Conservation (phyloP, 1,140 invertebrate genomes). For the Batillaria attramentaria region DNA sequence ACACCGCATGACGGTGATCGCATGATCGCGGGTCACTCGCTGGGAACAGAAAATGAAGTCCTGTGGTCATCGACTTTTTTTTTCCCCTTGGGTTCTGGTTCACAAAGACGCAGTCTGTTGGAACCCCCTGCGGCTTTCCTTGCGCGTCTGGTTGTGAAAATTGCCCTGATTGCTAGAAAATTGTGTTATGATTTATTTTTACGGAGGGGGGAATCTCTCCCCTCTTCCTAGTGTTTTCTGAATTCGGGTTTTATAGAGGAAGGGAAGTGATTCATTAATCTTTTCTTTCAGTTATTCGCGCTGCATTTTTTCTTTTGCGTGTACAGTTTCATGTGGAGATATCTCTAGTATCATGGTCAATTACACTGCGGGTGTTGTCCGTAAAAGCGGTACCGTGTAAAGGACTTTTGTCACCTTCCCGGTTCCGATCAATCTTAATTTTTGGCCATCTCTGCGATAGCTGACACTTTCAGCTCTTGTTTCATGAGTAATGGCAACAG, state of each 20-base stretch:
- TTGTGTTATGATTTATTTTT: constrained; percentile 21
- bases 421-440: background rate
- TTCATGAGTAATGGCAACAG: no score
- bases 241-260: no score
- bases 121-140: background rate
- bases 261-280: constrained; percentile 17
- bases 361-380: no score
- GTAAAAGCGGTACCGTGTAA: background rate
- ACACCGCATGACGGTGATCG: no score
- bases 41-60: background rate
- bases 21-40: background rate
- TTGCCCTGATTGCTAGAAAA: constrained; percentile 18
- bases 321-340: background rate
- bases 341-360: no score
- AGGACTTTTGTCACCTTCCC: background rate
- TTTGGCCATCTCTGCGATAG: background rate
- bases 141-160: constrained; percentile 10
- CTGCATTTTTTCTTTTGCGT: background rate
- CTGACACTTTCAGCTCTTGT: no score
- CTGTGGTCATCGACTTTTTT: no score
- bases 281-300: no score
- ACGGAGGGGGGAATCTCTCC: background rate
- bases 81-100: no score
- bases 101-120: no score
- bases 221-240: background rate